Evolutionary conservation across 2,797 vertebrate genomes (phyloP), one percentile per base, ranked within the genome.

Genomic region (Percopsis omiscomaycus): DNA sequence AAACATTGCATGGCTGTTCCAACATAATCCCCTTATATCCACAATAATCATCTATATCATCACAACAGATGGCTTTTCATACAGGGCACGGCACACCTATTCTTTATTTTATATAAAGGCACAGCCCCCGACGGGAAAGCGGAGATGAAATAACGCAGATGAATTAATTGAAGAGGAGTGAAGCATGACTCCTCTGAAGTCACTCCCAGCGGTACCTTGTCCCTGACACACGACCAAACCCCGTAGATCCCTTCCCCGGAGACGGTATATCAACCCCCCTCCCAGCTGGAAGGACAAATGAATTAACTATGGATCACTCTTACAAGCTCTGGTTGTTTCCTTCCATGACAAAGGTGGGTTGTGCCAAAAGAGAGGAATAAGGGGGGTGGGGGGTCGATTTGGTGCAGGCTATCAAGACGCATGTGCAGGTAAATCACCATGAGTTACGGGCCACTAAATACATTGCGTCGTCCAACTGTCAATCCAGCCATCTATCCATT

Each of bases 151-250:
- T 69, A 74, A 86, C 84, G 71, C 64, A 79, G 74, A 77, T 64
- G 55, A 62, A 72, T 65, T 57, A 84, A 71, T 37, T 45, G 71
- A 57, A 65, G 74, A 85, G 66, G 67, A 65, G 59, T 80, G 82
- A 88, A 71, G 86, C 69, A 83, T 55, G 53, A 63, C 77, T 47
- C 70, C 22, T 22, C 22, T 22, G 37, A 63, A 84, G 77, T 76
- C 74, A 59, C 79, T 81, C 81, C 81, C 77, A 71, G 78, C 79
- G 83, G 77, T 80, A 83, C 79, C 76, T 80, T 78, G 65, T 44
- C 59, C 80, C 75, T 87, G 83, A 89, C 84, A 86, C 68, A 71
- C 42, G 74, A 63, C 73, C 80, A 80, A 87, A 84, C 85, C 77
- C 66, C 63, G 61, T 32, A 68, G 71, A 83, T 79, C 78, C 73